phyloP scores from a whole-genome alignment of 2,888 invertebrate species.

The Melanargia galathea region DNA sequence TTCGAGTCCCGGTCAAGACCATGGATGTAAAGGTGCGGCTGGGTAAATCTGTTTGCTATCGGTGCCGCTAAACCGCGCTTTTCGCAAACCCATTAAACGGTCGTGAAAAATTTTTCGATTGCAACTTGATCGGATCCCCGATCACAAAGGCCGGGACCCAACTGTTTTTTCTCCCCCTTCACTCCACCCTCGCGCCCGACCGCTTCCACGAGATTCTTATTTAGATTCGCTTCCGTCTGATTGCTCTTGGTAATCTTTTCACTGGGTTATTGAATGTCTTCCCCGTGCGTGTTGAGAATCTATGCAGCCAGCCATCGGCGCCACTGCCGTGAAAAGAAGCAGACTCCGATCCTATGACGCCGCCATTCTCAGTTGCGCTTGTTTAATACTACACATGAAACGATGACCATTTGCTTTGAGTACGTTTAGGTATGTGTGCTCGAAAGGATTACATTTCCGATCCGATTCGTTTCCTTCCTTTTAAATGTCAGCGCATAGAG shows the following conservation, averaged over 20 bases:
- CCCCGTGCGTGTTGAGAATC: conserved; percentile 73
- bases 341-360: conserved; percentile 60
- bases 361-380: conserved; percentile 56
- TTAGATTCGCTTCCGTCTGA: conserved; percentile 83
- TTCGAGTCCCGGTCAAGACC: conserved; percentile 82
- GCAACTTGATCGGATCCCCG: conserved; percentile 76
- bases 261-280: conserved; percentile 82
- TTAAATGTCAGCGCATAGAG: conserved; percentile 34
- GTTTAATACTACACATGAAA: conserved; percentile 58
- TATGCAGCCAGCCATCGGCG: conserved; percentile 58
- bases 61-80: conserved; percentile 56
- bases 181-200: conserved; percentile 63
- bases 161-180: conserved; percentile 70
- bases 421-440: conserved; percentile 45
- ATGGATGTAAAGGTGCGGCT: conserved; percentile 59
- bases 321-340: conserved; percentile 58
- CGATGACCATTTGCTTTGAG: conserved; percentile 55
- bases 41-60: conserved; percentile 41
- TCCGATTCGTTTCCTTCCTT: conserved; percentile 38
- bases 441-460: conserved; percentile 42
- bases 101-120: conserved; percentile 69
- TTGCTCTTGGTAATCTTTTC: conserved; percentile 82
- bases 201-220: conserved; percentile 82
- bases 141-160: conserved; percentile 72
- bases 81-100: conserved; percentile 61